Conservation (phyloP, 92 coral and sea anemone species). For the Blastomussa wellsi region DNA sequence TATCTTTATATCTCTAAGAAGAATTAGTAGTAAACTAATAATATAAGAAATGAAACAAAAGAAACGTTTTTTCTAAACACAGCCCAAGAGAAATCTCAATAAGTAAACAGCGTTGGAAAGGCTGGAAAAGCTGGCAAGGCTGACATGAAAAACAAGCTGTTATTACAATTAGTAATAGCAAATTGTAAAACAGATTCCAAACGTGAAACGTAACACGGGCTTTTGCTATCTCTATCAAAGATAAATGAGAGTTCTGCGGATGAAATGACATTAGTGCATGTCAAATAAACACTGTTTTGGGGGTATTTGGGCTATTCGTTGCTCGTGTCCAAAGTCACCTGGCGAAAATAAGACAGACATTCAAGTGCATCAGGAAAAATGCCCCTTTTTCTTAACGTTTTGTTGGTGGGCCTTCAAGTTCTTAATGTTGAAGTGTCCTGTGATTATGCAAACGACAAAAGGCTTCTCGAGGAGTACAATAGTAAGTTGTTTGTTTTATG, state of each 20-base stretch:
- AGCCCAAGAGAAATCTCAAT: neutral
- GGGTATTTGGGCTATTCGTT: neutral
- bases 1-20: neutral
- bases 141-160: neutral
- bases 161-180: neutral
- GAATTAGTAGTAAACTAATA: neutral
- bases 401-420: neutral
- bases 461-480: conserved; percentile 31
- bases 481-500: conserved; percentile 22
- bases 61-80: neutral
- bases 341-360: neutral
- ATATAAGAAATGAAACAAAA: neutral
- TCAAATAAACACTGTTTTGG: neutral
- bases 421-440: conserved; percentile 3
- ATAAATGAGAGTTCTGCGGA: neutral
- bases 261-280: neutral
- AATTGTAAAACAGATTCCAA: neutral
- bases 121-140: no score
- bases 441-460: conserved; percentile 18
- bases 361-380: neutral
- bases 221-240: conserved; percentile 1
- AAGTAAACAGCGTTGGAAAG: neutral
- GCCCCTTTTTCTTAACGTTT: neutral
- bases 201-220: conserved; percentile 32
- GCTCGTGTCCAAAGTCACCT: neutral